Base-by-base conservation (phyloP, 2,113 vertebrate genomes). In the Barbus barbus region DNA sequence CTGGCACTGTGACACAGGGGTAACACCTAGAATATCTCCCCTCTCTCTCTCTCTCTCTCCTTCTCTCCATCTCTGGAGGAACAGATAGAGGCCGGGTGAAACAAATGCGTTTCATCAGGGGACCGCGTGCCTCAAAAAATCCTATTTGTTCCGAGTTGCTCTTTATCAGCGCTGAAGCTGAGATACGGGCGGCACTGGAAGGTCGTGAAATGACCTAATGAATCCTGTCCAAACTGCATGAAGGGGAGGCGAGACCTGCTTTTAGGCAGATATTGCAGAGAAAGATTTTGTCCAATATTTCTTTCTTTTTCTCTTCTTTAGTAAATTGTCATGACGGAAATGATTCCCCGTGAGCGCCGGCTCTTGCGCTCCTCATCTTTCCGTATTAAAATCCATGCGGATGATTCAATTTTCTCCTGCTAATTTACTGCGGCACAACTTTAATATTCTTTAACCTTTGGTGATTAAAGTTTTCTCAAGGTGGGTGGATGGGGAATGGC, bases 41-140 rank as follows among this genome's bases (percentile, higher is more conserved):
- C n/a, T n/a, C n/a, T n/a, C n/a, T n/a, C n/a, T n/a, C n/a, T 85
- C 72, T 28, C 72, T 26, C 22, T 73, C 72, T 28, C 72, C 13
- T 6, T 73, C 41, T 28, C 41, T 78, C 51, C 31, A 38, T 60
- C 53, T 61, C 31, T 60, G 61, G 26, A 63, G 36, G 28, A 51
- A 78, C 22, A 79, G 72, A 78, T 36, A 78, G 74, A 26, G 67
- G 9, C 65, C 87, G 74, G 82, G 72, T 84, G 83, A 88, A 86
- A 90, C 83, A 82, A 89, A 91, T 88, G 89, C 83, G 85, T 90
- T 89, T 90, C 89, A 90, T 90, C 78, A 86, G 89, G 83, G 81
- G 63, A 63, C 60, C 79, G 69, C 78, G 73, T 79, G 81, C 63
- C 48, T 22, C 81, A 86, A 88, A 60, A 88, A 89, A 87, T 85